Percentiles rank a stretch among this genome's conserved stretches.
phyloP scores from a whole-genome alignment of 1,140 invertebrate genomes.

The Pseudomyrmex dendroicus region DNA sequence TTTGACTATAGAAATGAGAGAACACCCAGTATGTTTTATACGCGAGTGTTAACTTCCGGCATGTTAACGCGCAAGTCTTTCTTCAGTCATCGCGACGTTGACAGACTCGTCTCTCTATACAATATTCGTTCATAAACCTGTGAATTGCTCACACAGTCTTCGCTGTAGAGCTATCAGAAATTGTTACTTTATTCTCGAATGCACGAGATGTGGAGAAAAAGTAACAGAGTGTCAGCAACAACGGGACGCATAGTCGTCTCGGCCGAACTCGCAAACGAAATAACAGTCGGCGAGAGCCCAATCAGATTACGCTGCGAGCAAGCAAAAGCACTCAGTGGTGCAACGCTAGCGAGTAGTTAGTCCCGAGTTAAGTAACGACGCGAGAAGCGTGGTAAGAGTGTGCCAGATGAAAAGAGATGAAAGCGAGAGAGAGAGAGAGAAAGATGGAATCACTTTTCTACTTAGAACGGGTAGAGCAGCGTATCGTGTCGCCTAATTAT shows the following conservation, averaged over 20 bases:
- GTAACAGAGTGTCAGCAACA: background rate
- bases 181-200: slow-evolving; percentile 22
- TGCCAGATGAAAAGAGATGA: background rate
- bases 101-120: slow-evolving; percentile 12
- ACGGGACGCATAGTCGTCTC: background rate
- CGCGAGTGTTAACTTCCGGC: background rate
- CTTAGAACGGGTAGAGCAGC: slow-evolving; percentile 9
- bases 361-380: slow-evolving; percentile 56
- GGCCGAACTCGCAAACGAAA: slow-evolving; percentile 50
- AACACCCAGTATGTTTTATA: background rate
- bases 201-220: background rate
- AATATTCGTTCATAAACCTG: slow-evolving; percentile 17
- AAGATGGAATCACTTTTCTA: slow-evolving; percentile 30
- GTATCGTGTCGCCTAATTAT: slow-evolving; percentile 32
- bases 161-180: slow-evolving; percentile 11
- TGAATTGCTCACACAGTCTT: slow-evolving; percentile 24
- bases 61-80: slow-evolving; percentile 20
- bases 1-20: background rate
- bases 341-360: slow-evolving; percentile 54
- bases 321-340: slow-evolving; percentile 62
- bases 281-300: slow-evolving; percentile 51
- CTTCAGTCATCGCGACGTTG: slow-evolving; percentile 13
- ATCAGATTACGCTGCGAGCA: slow-evolving; percentile 61
- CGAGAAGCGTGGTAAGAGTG: slow-evolving; percentile 1
- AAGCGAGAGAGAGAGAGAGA: background rate